Percentiles rank a stretch among this genome's conserved stretches.
These are phyloP conservation scores for Scytalopus superciliaris DNA, from an alignment of 2,113 vertebrate species.

Conservation along the genomic window DNA sequence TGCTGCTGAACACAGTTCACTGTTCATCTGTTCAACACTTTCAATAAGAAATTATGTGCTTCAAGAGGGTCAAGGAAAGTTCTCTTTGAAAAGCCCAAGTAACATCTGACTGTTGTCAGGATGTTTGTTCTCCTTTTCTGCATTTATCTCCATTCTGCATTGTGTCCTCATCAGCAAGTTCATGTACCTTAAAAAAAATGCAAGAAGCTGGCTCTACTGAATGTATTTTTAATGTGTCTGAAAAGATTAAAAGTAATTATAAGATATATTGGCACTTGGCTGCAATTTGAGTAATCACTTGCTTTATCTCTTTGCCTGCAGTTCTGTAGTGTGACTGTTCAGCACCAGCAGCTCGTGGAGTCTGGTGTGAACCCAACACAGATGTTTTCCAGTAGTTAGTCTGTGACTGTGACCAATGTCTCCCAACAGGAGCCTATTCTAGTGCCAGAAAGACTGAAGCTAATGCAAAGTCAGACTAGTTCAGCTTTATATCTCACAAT, in stretches of 20 bases:
- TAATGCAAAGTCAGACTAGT: neutral
- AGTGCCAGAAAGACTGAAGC: neutral
- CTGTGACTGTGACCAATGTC: neutral
- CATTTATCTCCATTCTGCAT: neutral
- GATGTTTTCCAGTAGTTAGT: neutral
- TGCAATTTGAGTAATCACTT: neutral
- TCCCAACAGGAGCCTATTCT: neutral
- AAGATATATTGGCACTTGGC: neutral
- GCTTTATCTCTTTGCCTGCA: neutral
- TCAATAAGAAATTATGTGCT: neutral
- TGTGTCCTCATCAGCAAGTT: neutral
- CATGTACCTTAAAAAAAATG: neutral
- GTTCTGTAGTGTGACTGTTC: neutral
- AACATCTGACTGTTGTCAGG: neutral
- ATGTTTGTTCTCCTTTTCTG: neutral
- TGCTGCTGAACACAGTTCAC: neutral
- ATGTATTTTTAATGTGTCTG: neutral
- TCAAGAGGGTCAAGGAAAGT: neutral
- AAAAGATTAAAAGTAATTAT: neutral
- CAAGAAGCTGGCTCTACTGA: neutral
- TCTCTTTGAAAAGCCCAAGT: neutral
- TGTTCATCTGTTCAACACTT: neutral
- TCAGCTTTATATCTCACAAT: neutral
- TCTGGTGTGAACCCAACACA: neutral
- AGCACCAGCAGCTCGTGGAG: neutral